These are phyloP conservation scores for Notodonta dromedarius DNA, from an alignment of 2,888 invertebrate species.

Conservation along the genomic window DNA sequence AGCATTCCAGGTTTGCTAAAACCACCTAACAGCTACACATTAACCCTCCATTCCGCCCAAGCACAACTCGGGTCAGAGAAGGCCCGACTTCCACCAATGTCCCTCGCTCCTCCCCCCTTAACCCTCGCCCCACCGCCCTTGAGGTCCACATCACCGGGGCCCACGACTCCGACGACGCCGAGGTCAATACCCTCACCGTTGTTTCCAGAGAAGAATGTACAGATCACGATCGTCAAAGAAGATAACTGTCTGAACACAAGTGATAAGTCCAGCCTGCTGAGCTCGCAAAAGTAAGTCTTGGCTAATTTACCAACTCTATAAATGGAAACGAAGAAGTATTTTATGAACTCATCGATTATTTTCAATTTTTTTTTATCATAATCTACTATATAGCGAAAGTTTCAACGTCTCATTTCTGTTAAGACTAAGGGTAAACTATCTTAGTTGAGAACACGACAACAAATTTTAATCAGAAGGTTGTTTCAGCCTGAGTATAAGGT, in stretches of 20 bases:
- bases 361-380: too few species aligned
- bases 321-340: too few species aligned
- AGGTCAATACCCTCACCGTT: constrained; percentile 68
- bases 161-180: constrained; percentile 66
- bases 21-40: constrained; percentile 85
- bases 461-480: too few species aligned
- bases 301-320: too few species aligned
- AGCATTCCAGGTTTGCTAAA: constrained; percentile 88
- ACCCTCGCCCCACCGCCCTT: constrained; percentile 62
- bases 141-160: constrained; percentile 57
- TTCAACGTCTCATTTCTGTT: too few species aligned
- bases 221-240: constrained; percentile 70
- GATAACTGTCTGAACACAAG: constrained; percentile 73
- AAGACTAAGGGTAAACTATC: too few species aligned
- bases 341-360: too few species aligned
- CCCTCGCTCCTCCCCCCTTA: constrained; percentile 62
- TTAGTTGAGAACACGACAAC: too few species aligned
- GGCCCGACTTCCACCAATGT: constrained; percentile 71
- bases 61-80: constrained; percentile 72
- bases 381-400: too few species aligned
- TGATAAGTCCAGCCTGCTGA: constrained; percentile 78
- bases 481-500: too few species aligned
- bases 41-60: constrained; percentile 75
- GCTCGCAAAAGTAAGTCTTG: constrained; percentile 73
- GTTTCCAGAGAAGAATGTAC: constrained; percentile 73